Conservation (phyloP, 1,140 invertebrate genomes). For the Nautilus pompilius region DNA sequence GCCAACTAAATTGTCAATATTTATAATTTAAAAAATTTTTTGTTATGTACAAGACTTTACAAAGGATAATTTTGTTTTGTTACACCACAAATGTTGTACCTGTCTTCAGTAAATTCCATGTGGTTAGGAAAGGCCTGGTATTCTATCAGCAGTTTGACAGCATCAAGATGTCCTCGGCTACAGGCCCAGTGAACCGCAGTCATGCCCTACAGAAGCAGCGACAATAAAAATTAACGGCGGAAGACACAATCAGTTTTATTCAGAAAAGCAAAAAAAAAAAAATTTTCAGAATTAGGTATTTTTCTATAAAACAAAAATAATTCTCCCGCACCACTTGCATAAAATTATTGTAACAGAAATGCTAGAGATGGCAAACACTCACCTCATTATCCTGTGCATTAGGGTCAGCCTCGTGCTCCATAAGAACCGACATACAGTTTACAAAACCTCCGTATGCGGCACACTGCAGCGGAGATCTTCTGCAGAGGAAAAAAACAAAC, state of each 20-base stretch:
- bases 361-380: neutral
- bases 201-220: slow-evolving; percentile 47
- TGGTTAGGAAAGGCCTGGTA: slow-evolving; percentile 53
- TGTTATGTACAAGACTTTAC: no score
- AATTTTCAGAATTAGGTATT: no score
- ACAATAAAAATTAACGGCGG: neutral
- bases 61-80: no score
- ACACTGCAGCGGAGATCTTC: slow-evolving; percentile 55
- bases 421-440: slow-evolving; percentile 55
- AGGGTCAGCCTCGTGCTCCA: slow-evolving; percentile 51
- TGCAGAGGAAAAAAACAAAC: slow-evolving; percentile 16
- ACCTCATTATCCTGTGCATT: slow-evolving; percentile 55
- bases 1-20: no score
- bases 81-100: no score
- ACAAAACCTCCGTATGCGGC: slow-evolving; percentile 54
- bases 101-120: slow-evolving; percentile 54
- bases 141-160: slow-evolving; percentile 53
- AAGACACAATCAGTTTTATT: neutral
- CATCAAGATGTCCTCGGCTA: slow-evolving; percentile 53
- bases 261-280: neutral
- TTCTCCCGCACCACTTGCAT: neutral
- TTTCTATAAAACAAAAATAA: no score
- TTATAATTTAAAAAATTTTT: no score
- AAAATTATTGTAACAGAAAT: neutral
- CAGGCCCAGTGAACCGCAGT: slow-evolving; percentile 56